Evolutionary conservation across 2,888 invertebrate genomes (phyloP).

Genomic region (Rotaria magnacalcarata): DNA sequence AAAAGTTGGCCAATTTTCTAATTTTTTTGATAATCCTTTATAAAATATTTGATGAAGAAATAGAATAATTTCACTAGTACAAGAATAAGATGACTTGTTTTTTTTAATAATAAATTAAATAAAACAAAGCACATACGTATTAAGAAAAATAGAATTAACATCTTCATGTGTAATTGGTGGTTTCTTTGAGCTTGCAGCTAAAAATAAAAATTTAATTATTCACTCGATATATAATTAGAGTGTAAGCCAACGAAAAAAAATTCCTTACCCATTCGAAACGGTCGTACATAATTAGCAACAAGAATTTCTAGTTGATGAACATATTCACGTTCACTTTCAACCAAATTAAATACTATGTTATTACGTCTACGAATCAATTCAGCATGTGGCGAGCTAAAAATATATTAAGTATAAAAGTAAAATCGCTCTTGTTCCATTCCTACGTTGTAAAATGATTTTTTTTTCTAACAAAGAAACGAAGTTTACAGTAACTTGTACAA

Average conservation of each 20-base stretch:
- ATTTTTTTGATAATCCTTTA: slow-evolving; percentile 80
- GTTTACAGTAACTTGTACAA: too few species aligned
- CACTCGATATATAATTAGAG: too few species aligned
- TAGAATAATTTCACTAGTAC: slow-evolving; percentile 73
- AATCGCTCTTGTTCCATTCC: too few species aligned
- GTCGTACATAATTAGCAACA: slow-evolving; percentile 78
- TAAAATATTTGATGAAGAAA: slow-evolving; percentile 88
- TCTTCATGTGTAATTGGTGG: slow-evolving; percentile 87
- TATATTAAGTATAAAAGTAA: background rate
- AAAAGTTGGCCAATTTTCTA: slow-evolving; percentile 88
- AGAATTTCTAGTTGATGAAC: slow-evolving; percentile 80
- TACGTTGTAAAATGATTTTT: too few species aligned
- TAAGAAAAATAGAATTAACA: slow-evolving; percentile 85
- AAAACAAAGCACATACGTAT: slow-evolving; percentile 62
- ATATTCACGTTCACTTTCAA: slow-evolving; percentile 86
- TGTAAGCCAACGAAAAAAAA: too few species aligned
- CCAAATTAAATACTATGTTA: slow-evolving; percentile 71
- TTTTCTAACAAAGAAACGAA: too few species aligned
- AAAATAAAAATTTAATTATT: background rate
- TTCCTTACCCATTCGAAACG: slow-evolving; percentile 53
- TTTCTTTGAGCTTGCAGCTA: slow-evolving; percentile 80
- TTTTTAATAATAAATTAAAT: background rate
- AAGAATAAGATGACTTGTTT: background rate
- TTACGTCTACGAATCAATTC: slow-evolving; percentile 87
- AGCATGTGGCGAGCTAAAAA: slow-evolving; percentile 79